A percentile compares a stretch with the other conserved stretches of the same genome.
These are phyloP conservation scores for Aix galericulata DNA, from an alignment of 2,113 vertebrate genomes.

Conservation along the genomic window DNA sequence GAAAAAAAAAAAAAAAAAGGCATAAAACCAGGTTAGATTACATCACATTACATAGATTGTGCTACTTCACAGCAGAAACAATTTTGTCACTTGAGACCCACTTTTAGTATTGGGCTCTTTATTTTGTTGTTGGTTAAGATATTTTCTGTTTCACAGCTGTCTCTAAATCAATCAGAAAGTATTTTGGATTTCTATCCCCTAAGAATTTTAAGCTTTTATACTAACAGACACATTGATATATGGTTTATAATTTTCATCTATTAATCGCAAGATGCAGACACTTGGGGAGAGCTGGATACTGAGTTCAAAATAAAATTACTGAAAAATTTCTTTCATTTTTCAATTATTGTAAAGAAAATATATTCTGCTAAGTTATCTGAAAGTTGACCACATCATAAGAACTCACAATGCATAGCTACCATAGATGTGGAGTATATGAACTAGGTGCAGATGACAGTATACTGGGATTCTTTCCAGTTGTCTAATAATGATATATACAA, in stretches of 20 bases:
- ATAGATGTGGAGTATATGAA: background rate
- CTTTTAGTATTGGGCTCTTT: background rate
- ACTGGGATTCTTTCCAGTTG: background rate
- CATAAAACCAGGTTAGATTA: background rate
- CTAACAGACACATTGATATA: background rate
- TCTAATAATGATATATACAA: background rate
- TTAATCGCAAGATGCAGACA: background rate
- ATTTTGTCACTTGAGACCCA: background rate
- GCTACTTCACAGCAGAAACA: background rate
- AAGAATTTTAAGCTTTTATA: background rate
- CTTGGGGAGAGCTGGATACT: background rate
- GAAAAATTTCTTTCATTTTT: background rate
- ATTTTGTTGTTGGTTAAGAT: background rate
- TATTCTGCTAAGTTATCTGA: background rate
- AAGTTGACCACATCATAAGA: background rate
- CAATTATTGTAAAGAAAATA: background rate
- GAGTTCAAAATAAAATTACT: background rate
- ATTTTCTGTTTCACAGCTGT: slow-evolving; percentile 23
- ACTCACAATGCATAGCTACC: background rate
- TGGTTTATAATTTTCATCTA: background rate
- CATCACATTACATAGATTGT: background rate
- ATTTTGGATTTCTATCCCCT: background rate
- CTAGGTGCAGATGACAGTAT: background rate
- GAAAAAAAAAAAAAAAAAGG: background rate
- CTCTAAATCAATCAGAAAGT: slow-evolving; percentile 4